Evolutionary conservation across 2,113 vertebrate species (phyloP).

Genomic region (Myotis lucifugus): DNA sequence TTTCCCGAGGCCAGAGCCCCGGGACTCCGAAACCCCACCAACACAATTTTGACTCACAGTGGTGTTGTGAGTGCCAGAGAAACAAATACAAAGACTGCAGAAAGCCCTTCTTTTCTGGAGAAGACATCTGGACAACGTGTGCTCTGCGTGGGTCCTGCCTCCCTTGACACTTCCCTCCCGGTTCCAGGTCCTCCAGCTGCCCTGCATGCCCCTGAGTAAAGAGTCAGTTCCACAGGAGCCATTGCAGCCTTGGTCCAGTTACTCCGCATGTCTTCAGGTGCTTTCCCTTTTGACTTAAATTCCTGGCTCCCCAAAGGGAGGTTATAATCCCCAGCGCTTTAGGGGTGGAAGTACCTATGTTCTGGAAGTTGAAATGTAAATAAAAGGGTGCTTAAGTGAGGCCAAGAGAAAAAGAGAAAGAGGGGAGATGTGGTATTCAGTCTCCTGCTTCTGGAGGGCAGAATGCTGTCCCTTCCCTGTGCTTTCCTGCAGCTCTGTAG

Average conservation of each 20-base stretch:
- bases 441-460: background rate
- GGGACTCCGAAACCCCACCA: background rate
- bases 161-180: background rate
- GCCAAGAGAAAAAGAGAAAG: background rate
- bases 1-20: background rate
- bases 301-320: background rate
- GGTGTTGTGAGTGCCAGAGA: background rate
- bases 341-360: background rate
- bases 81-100: background rate
- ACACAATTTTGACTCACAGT: background rate
- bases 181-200: background rate
- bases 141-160: accelerated
- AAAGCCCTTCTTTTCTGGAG: background rate
- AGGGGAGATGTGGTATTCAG: background rate
- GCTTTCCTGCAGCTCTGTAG: background rate
- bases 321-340: background rate
- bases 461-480: background rate
- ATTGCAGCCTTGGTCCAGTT: background rate
- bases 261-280: background rate
- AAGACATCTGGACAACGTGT: too few species aligned
- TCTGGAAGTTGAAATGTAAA: background rate
- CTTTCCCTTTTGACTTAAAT: background rate
- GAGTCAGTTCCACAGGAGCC: background rate
- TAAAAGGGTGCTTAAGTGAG: background rate
- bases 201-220: background rate